Conservation (phyloP, 2,888 invertebrate species). For the Harpalus rufipes region DNA sequence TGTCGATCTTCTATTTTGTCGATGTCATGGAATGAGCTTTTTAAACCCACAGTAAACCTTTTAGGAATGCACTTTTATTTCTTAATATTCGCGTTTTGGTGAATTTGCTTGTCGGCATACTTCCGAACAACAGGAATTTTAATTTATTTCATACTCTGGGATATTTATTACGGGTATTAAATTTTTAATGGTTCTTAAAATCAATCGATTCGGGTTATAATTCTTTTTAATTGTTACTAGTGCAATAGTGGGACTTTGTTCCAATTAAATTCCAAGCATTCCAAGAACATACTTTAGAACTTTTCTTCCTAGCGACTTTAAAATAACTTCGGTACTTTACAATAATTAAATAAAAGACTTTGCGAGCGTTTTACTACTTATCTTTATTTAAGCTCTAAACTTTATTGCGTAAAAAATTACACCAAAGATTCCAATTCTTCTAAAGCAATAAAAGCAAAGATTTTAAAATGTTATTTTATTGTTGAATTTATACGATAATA, state of each 20-base stretch:
- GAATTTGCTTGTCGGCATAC: constrained; percentile 28
- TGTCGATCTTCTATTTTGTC: background rate
- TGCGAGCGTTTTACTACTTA: background rate
- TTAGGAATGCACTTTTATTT: constrained; percentile 56
- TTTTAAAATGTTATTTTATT: background rate
- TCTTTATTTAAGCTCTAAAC: background rate
- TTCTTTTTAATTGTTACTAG: constrained; percentile 44
- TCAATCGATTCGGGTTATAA: constrained; percentile 47
- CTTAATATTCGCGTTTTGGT: constrained; percentile 54
- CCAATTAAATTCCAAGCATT: constrained; percentile 23
- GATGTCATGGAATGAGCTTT: background rate
- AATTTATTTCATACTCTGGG: constrained; percentile 53
- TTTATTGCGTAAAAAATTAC: constrained; percentile 2
- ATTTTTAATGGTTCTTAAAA: constrained; percentile 49
- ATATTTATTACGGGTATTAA: constrained; percentile 50
- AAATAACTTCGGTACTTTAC: constrained; percentile 8
- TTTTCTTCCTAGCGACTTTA: background rate
- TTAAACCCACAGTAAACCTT: constrained; percentile 25
- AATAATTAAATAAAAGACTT: background rate
- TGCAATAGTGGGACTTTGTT: constrained; percentile 12
- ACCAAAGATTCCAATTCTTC: background rate
- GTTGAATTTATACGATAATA: background rate
- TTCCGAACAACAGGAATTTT: constrained; percentile 36
- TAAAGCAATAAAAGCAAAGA: background rate
- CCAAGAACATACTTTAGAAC: background rate